Evolutionary conservation across 2,797 vertebrate genomes (phyloP).

Genomic region (Hyperoplus lanceolatus): DNA sequence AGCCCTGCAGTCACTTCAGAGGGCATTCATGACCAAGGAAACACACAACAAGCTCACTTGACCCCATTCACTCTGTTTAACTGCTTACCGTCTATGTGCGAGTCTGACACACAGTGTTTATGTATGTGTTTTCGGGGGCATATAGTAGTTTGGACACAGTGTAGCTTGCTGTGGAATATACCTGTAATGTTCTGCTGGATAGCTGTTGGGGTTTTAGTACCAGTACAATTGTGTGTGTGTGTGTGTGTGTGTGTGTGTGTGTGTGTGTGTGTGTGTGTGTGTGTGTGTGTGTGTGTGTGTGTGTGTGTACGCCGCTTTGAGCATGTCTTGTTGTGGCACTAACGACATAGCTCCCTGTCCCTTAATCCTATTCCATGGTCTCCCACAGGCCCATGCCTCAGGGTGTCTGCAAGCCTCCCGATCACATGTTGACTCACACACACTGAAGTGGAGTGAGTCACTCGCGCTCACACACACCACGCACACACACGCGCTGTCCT

Average conservation of each 20-base stretch:
- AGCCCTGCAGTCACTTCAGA: conserved; percentile 53
- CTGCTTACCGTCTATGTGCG: conserved; percentile 23
- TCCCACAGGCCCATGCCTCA: conserved; percentile 16
- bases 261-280: conserved; percentile 6
- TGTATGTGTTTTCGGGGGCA: background rate
- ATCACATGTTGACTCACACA: conserved; percentile 47
- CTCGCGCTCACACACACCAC: conserved; percentile 17
- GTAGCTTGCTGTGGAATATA: background rate
- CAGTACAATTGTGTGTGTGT: background rate
- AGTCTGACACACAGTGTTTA: background rate
- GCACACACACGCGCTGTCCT: conserved; percentile 35
- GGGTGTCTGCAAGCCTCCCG: conserved; percentile 38
- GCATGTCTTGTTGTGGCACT: conserved; percentile 22
- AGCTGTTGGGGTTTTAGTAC: conserved; percentile 10
- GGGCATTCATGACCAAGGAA: conserved; percentile 41
- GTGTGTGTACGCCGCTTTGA: background rate
- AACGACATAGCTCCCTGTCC: conserved; percentile 3
- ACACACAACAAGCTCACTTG: conserved; percentile 31
- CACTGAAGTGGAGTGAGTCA: conserved; percentile 54
- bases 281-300: background rate
- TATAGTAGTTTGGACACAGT: background rate
- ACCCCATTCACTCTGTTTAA: conserved; percentile 54
- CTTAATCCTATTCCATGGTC: conserved; percentile 13
- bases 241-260: conserved; percentile 8
- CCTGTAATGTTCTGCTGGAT: conserved; percentile 14